A percentile compares a stretch with the other conserved stretches of the same genome.
phyloP scores from a whole-genome alignment of 1,140 invertebrate genomes.

The Drosophila repletoides region DNA sequence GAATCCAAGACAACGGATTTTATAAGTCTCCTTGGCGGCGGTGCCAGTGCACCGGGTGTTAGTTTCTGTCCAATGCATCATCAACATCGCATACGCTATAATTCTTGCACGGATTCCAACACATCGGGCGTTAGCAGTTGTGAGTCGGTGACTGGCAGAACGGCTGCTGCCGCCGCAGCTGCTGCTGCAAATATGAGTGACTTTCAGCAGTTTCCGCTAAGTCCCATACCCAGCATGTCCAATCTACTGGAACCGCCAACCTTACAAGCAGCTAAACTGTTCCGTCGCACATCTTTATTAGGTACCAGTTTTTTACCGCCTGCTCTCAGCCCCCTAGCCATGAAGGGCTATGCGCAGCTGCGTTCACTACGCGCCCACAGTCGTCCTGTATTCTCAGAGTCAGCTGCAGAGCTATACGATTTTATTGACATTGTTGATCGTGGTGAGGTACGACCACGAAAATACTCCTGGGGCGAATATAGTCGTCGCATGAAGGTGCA shows the following conservation, averaged over 20 bases:
- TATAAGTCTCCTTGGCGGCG: conserved; percentile 54
- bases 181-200: conserved; percentile 83
- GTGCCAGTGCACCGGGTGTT: background rate
- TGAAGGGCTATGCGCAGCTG: conserved; percentile 91
- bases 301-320: conserved; percentile 51
- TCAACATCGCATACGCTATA: conserved; percentile 74
- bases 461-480: conserved; percentile 63
- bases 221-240: conserved; percentile 91
- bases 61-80: conserved; percentile 32
- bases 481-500: conserved; percentile 65
- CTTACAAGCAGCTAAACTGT: conserved; percentile 36
- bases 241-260: conserved; percentile 83
- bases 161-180: conserved; percentile 55
- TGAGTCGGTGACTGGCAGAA: conserved; percentile 86
- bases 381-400: conserved; percentile 82
- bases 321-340: conserved; percentile 86
- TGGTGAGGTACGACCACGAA: conserved; percentile 53
- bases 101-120: conserved; percentile 88
- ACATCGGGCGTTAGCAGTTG: conserved; percentile 90
- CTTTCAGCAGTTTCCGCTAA: conserved; percentile 87
- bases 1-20: conserved; percentile 86
- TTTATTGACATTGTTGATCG: conserved; percentile 63
- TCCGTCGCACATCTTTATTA: conserved; percentile 64
- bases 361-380: conserved; percentile 88
- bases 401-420: conserved; percentile 69